Evolutionary conservation across 1,140 invertebrate species (phyloP).

Genomic region (Calosoma granatense): DNA sequence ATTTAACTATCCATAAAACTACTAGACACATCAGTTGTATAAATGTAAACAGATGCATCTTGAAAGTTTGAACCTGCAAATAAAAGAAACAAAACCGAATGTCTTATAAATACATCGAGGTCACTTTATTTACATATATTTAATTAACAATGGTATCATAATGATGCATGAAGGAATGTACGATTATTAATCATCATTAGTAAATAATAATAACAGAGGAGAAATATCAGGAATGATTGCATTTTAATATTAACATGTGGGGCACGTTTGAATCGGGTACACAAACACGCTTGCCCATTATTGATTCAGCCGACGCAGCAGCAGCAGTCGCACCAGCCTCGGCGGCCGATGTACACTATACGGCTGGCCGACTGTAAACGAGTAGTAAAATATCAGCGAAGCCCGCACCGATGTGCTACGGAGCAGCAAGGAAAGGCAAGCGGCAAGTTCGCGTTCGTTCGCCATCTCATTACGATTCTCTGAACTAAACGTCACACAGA

Average conservation of each 20-base stretch:
- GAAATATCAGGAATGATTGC: too few species aligned
- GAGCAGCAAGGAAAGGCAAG: conserved; percentile 2
- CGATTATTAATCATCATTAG: too few species aligned
- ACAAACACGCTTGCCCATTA: not conserved
- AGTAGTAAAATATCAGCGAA: too few species aligned
- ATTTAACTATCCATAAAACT: conserved; percentile 79
- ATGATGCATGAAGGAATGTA: too few species aligned
- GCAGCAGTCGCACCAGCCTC: not conserved
- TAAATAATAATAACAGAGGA: too few species aligned
- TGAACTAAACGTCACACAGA: not conserved
- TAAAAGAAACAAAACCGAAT: conserved; percentile 19
- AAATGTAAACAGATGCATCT: conserved; percentile 86
- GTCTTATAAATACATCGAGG: too few species aligned
- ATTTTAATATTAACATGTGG: conserved; percentile 2
- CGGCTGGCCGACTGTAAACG: not conserved
- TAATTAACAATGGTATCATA: too few species aligned
- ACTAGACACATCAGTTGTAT: conserved; percentile 72
- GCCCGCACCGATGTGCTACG: not conserved
- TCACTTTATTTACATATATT: conserved; percentile 4
- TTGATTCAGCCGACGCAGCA: not conserved
- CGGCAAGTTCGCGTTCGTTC: too few species aligned
- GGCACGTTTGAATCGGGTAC: not conserved
- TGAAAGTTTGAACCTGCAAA: conserved; percentile 71
- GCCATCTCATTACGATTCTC: not conserved
- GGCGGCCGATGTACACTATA: not conserved